phyloP scores from a whole-genome alignment of 2,797 vertebrate genomes.

The Clarias platycephalus region DNA sequence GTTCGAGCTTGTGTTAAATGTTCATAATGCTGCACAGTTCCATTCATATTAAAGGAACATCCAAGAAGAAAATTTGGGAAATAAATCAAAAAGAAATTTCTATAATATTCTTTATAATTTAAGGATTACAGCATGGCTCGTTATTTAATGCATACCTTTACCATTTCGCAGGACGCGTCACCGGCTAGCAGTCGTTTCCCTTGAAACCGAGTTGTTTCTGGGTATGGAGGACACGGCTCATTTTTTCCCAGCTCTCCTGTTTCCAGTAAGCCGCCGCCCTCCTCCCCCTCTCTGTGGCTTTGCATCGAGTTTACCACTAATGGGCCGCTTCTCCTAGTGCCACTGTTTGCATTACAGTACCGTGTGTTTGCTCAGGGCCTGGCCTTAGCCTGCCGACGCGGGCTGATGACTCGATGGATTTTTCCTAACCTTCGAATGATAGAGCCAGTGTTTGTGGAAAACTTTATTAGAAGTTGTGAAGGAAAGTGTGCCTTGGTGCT shows the following conservation, averaged over 20 bases:
- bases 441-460: slow-evolving; percentile 63
- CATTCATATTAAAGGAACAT: neutral
- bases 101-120: neutral
- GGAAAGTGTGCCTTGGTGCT: neutral
- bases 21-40: neutral
- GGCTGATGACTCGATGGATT: slow-evolving; percentile 56
- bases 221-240: slow-evolving; percentile 19
- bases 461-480: slow-evolving; percentile 53
- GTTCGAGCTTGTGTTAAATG: too few relatives aligned
- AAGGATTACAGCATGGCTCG: neutral
- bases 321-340: slow-evolving; percentile 36
- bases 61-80: neutral
- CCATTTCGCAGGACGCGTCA: slow-evolving; percentile 12
- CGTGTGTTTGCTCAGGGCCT: slow-evolving; percentile 65
- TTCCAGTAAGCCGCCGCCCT: slow-evolving; percentile 48
- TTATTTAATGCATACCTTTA: neutral
- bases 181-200: neutral
- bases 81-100: neutral
- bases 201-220: slow-evolving; percentile 7
- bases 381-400: slow-evolving; percentile 51
- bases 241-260: slow-evolving; percentile 36
- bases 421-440: slow-evolving; percentile 55
- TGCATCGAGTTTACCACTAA: slow-evolving; percentile 47
- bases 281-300: slow-evolving; percentile 39
- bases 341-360: slow-evolving; percentile 49